A percentile compares a stretch with the other conserved stretches of the same genome.
Evolutionary conservation across 1,140 invertebrate genomes (phyloP).

Genomic region (Drosophila albomicans): DNA sequence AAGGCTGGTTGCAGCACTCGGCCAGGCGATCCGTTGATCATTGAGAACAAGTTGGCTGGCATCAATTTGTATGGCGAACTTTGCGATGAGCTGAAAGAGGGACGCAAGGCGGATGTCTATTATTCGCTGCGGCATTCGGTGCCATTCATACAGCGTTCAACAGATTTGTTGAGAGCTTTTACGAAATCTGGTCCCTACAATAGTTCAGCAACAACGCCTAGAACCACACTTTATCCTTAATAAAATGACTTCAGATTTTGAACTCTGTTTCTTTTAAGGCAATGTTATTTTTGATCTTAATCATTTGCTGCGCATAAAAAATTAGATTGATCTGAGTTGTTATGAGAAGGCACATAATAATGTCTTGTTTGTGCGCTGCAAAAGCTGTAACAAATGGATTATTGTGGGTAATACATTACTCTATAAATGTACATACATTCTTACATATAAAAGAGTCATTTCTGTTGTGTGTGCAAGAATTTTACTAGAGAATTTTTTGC

Average conservation of each 20-base stretch:
- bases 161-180: neutral
- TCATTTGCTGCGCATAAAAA: neutral
- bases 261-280: too few species aligned
- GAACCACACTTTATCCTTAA: neutral
- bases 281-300: neutral
- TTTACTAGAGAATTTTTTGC: slow-evolving; percentile 45
- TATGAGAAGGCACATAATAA: neutral
- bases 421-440: neutral
- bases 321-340: neutral
- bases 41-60: neutral
- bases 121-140: neutral
- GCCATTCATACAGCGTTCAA: neutral
- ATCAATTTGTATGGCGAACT: neutral
- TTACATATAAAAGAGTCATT: neutral
- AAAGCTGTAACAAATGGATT: neutral
- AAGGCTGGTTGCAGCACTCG: neutral
- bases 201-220: neutral
- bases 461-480: slow-evolving; percentile 45
- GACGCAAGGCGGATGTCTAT: neutral
- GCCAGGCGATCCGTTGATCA: neutral
- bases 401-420: neutral
- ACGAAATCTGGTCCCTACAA: neutral
- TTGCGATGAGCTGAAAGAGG: neutral
- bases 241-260: neutral
- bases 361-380: neutral